Conservation (phyloP, 2,888 invertebrate species). For the Strigamia transsilvanica region DNA sequence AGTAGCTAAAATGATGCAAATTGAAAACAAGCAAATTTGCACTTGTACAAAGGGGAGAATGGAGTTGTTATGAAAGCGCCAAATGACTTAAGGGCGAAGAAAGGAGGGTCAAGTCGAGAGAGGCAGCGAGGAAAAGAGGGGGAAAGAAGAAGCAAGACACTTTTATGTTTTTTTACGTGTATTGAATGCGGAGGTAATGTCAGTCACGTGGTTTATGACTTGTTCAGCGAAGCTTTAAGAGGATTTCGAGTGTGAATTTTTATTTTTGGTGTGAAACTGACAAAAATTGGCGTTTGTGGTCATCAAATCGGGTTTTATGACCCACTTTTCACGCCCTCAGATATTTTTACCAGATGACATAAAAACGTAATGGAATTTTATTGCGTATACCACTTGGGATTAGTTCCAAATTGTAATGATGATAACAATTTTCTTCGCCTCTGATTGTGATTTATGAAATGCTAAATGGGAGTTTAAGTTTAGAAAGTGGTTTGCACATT, state of each 20-base stretch:
- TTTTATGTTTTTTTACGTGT: conserved; percentile 24
- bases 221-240: conserved; percentile 17
- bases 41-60: conserved; percentile 2
- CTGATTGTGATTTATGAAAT: conserved; percentile 18
- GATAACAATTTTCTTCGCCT: not conserved
- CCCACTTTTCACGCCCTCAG: conserved; percentile 18
- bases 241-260: conserved; percentile 14
- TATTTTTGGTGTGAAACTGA: conserved; percentile 26
- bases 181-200: conserved; percentile 7
- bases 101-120: conserved; percentile 4
- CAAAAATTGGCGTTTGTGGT: conserved; percentile 45
- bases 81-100: not conserved
- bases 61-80: conserved; percentile 22
- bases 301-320: not conserved
- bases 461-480: conserved; percentile 1
- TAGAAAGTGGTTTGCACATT: not conserved
- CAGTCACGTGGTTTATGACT: conserved; percentile 5
- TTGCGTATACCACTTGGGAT: conserved; percentile 10
- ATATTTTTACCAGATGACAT: conserved; percentile 16
- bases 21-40: conserved; percentile 48
- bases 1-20: conserved; percentile 39
- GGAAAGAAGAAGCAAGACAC: not conserved
- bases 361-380: conserved; percentile 35
- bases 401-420: conserved; percentile 24
- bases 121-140: not conserved